These are phyloP conservation scores for Hycleus cichorii DNA, from an alignment of 1,140 invertebrate genomes.

Conservation along the genomic window DNA sequence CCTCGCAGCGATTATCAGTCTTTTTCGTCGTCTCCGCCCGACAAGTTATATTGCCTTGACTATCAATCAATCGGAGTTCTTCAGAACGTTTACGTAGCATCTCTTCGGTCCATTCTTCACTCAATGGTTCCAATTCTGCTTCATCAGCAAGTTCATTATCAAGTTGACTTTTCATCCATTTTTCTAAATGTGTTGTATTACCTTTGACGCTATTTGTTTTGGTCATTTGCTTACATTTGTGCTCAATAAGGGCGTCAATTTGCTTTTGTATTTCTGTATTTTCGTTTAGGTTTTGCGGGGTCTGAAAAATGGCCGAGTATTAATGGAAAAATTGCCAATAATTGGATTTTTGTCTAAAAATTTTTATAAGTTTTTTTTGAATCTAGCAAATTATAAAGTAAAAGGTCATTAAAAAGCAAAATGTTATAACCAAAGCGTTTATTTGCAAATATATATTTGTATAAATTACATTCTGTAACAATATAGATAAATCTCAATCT, in stretches of 20 bases:
- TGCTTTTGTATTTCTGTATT: slow-evolving; percentile 42
- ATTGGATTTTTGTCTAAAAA: neutral
- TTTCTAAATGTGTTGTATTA: slow-evolving; percentile 57
- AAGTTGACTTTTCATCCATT: slow-evolving; percentile 62
- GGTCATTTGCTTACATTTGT: slow-evolving; percentile 51
- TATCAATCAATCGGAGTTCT: slow-evolving; percentile 54
- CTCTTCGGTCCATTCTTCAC: slow-evolving; percentile 62
- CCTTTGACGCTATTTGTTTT: slow-evolving; percentile 51
- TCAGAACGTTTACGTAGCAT: slow-evolving; percentile 57
- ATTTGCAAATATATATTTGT: slow-evolving; percentile 37
- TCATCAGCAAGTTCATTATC: slow-evolving; percentile 39
- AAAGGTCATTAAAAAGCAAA: slow-evolving; percentile 37
- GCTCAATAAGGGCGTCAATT: slow-evolving; percentile 51
- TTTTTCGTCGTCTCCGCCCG: slow-evolving; percentile 38
- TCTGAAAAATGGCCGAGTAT: slow-evolving; percentile 26
- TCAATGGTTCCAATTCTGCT: slow-evolving; percentile 46
- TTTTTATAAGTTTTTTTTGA: neutral
- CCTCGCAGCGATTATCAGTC: slow-evolving; percentile 38
- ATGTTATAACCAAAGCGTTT: slow-evolving; percentile 33
- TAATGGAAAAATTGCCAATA: slow-evolving; percentile 7
- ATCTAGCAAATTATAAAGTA: slow-evolving; percentile 1
- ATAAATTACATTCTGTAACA: slow-evolving; percentile 34
- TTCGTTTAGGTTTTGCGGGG: slow-evolving; percentile 29
- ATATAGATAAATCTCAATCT: slow-evolving; percentile 31
- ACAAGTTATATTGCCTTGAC: slow-evolving; percentile 31